phyloP scores from a whole-genome alignment of 2,888 invertebrate species.

The Morpho deidamia region DNA sequence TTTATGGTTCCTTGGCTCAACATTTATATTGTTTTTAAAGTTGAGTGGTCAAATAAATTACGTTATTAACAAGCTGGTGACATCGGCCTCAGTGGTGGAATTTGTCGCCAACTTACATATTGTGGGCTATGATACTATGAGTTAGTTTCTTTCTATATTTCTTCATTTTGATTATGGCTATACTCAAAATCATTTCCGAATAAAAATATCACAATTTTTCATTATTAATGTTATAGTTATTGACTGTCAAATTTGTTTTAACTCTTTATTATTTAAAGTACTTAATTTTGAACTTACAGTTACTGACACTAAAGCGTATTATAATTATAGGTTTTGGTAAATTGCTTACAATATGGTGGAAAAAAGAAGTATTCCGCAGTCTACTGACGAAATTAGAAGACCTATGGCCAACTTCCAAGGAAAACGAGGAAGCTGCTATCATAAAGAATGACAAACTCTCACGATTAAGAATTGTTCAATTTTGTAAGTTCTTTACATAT shows the following conservation, averaged over 20 bases:
- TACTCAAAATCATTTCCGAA: background rate
- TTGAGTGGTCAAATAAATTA: constrained; percentile 40
- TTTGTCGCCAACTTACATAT: constrained; percentile 52
- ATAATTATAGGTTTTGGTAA: constrained; percentile 47
- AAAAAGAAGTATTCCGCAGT: constrained; percentile 45
- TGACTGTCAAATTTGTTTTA: too few relatives aligned
- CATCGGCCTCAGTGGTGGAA: constrained; percentile 43
- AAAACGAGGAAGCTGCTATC: constrained; percentile 37
- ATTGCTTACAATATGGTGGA: constrained; percentile 52
- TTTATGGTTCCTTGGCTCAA: constrained; percentile 33
- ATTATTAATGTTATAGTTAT: too few relatives aligned
- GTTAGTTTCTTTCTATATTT: constrained; percentile 36
- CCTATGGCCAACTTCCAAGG: constrained; percentile 49
- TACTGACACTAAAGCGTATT: too few relatives aligned
- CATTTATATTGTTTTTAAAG: constrained; percentile 31
- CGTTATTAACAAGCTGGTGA: constrained; percentile 37
- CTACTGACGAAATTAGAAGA: constrained; percentile 51
- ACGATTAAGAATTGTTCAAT: constrained; percentile 44
- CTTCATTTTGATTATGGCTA: background rate
- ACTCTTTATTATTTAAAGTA: too few relatives aligned
- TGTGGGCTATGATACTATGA: constrained; percentile 55
- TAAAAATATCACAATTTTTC: too few relatives aligned
- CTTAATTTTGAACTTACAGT: too few relatives aligned
- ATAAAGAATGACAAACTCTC: constrained; percentile 49
- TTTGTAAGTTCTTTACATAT: constrained; percentile 35